Percentiles rank a stretch among this genome's conserved stretches.
Conservation (phyloP, 2,797 vertebrate species). For the Gymnothorax reevesii region DNA sequence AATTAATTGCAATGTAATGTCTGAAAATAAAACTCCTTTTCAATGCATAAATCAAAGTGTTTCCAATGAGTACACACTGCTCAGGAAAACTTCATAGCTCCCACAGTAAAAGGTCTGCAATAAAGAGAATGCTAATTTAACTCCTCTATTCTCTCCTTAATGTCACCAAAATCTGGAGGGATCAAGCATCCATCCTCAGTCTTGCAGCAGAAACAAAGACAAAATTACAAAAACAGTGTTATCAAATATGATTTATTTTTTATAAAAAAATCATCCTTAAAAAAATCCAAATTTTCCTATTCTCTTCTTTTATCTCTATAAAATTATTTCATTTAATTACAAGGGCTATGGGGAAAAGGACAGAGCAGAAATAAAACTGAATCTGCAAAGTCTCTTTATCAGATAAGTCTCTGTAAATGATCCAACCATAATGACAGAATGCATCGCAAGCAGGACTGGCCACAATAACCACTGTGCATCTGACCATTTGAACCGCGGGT, state of each 20-base stretch:
- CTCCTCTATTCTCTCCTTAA: background rate
- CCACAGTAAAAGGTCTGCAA: background rate
- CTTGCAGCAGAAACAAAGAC: background rate
- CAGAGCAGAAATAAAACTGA: conserved; percentile 31
- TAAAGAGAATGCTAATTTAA: background rate
- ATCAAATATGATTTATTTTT: conserved; percentile 36
- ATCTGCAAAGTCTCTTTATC: background rate
- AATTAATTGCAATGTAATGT: no score
- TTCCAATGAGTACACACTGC: background rate
- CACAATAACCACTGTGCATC: background rate
- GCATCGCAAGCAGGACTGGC: conserved; percentile 1
- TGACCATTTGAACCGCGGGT: background rate
- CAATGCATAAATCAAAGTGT: background rate
- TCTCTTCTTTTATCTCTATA: conserved; percentile 62
- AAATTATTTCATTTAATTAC: conserved; percentile 63
- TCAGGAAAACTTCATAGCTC: background rate
- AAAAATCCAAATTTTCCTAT: conserved; percentile 61
- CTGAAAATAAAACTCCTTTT: background rate
- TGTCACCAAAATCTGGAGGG: background rate
- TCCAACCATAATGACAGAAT: conserved; percentile 6
- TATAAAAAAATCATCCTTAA: conserved; percentile 70
- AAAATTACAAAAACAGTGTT: conserved; percentile 20
- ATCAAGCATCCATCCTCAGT: background rate
- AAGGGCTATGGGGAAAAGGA: conserved; percentile 57
- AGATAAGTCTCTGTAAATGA: conserved; percentile 14